Base-by-base conservation (phyloP, 2,888 invertebrate species). In the Macrostomum cliftonense region DNA sequence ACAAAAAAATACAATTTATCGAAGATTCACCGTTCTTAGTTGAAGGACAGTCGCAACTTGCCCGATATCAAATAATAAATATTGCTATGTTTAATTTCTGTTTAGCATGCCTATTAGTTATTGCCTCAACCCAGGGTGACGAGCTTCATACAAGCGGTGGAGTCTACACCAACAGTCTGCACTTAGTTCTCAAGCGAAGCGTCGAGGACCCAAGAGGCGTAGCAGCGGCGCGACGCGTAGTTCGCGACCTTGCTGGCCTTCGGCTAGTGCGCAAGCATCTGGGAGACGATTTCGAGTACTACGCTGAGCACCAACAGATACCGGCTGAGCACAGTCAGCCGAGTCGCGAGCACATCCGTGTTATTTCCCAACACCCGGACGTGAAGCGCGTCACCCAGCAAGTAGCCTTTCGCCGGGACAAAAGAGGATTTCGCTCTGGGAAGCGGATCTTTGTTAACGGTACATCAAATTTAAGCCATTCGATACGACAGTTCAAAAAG, bases 321-420 rank as follows among this genome's bases (percentile, higher is more conserved):
- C 49, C 49, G 17, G 28, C 45, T 4, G 39, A 16, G 12, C n/a
- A 40, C 37, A 17, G 43, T 12, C 9, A 19, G 12, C 16, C 43
- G 16, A 47, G 47, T 17, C 13, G n/a, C 17, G 42, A 13, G 7
- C 19, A 45, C 2, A 44, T 43, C 14, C 7, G 19, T 20, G 28
- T 12, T 19, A 37, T 47, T 17, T 4, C 16, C 28, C 12, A 12
- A 13, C 46, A 42, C 47, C 59, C 57, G 1, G 73, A 89, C 88
- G 79, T 91, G 42, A 83, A 83, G 64, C 78, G 79, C 52, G 93
- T 86, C 13, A 78, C 87, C 43, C 97, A 97, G 68, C 88, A 91
- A 70, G 77, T 82, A 0, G 95, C 95, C 2, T 76, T 68, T 59
- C 56, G 63, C 37, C 61, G 76, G 44, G 55, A 58, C 36, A 76